Evolutionary conservation across 1,140 invertebrate species (phyloP), one percentile per base, ranked within the genome.

Genomic region (Drosophila parvula): DNA sequence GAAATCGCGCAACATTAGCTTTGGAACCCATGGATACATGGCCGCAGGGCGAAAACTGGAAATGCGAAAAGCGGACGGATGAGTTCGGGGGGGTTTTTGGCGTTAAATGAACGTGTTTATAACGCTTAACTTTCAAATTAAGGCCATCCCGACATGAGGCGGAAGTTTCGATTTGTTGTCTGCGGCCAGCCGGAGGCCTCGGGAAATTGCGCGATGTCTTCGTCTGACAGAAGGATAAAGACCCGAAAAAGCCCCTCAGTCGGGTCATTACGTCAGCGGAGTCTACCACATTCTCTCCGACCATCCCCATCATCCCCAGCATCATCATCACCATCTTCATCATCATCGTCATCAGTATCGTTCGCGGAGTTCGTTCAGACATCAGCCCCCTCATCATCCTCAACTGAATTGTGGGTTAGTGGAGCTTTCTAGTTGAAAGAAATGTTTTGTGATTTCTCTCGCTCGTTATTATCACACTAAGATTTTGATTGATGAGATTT

Each of bases 161-260:
- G 83, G 83, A 88, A 88, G 83, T 88, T 88, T 88, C 84, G 83
- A 89, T 88, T 89, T 88, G 83, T 80, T 89, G 83, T 88, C 83
- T 74, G 80, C 59, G 68, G 71, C 56, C 44, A 45, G 73, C 83
- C 76, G 48, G 41, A 71, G 76, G 67, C 55, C 57, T 74, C 78
- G 57, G 75, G 53, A 86, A 88, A 86, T 82, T 79, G 71, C 71
- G 82, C 78, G 69, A 67, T 68, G 65, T 67, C 67, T 63, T 63
- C 44, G 40, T 47, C 34, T 47, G 51, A 53, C 50, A 61, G 56
- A 76, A 77, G 62, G 74, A 77, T 76, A 77, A 55, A 77, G 30
- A 48, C 65, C 65, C 50, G n/a, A 40, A 57, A 71, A 70, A 70
- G 45, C 50, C 68, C 45, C 65, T 41, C 68, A 51, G 74, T 22